Base-by-base conservation (phyloP, 2,888 invertebrate genomes). In the Nebria salina region DNA sequence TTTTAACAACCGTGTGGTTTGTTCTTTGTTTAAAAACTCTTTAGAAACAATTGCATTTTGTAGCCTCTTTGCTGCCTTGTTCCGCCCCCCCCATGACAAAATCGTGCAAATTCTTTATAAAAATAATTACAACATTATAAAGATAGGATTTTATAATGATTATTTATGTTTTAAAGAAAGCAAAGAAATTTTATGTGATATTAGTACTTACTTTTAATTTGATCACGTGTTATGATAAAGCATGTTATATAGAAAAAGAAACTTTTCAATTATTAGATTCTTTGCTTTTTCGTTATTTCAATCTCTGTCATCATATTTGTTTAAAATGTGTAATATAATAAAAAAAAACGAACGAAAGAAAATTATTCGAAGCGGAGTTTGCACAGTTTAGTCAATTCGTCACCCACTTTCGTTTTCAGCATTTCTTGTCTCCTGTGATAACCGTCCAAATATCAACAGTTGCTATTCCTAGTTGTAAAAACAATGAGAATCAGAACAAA, bases 141-240 rank as follows among this genome's bases (percentile, higher is more conserved):
- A 54, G 13, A 54, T 54, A 11, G 8, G 13, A 54, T 54, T 54
- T 54, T 54, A 11, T 70, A 70, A 70, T 26, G 70, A 70, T 26
- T 70, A 70, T 70, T 70, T 70, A 70, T 25, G 70, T 20, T 70
- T 25, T 15, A 68, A 34, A 25, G 25, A 75, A 78, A 70, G 68
- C 68, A 75, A 75, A 80, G 75, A 34, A 75, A 79, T 75, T 68
- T 80, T 80, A 80, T 80, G 80, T 80, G 80, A 80, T 80, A 80
- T 80, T 80, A 80, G 80, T 80, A 80, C 80, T 80, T 80, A 80
- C 72, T 80, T 80, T 80, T 80, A 75, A 26, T 75, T 70, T 72
- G 72, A 75, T 80, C 75, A 80, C 80, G 75, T 75, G 42, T 70
- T 75, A 79, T 76, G 72, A 65, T 78, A 78, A 65, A 77, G 77